A percentile compares a stretch with the other conserved stretches of the same genome.
phyloP scores from a whole-genome alignment of 2,113 vertebrate genomes.

The Sturnus vulgaris region DNA sequence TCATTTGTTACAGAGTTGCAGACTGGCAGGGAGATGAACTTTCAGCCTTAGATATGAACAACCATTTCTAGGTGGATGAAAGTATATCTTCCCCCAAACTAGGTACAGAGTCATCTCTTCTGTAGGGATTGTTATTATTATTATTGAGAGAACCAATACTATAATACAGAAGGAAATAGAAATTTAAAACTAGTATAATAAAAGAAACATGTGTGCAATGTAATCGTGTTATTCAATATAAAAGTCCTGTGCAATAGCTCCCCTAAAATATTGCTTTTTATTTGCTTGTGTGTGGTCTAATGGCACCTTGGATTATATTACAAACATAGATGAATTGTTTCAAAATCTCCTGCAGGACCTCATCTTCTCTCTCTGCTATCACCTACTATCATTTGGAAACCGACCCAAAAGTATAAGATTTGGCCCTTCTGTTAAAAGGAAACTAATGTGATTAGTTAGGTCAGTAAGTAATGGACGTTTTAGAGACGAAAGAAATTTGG shows the following conservation, averaged over 20 bases:
- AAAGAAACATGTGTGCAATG: neutral
- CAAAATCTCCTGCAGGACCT: neutral
- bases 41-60: neutral
- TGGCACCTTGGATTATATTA: neutral
- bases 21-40: neutral
- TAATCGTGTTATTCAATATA: neutral
- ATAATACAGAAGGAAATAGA: neutral
- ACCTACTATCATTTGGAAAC: neutral
- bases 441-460: neutral
- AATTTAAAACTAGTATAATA: neutral
- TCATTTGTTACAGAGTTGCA: neutral
- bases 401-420: neutral
- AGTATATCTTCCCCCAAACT: neutral
- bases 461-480: neutral
- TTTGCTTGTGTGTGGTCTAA: constrained; percentile 38
- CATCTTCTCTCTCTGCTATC: neutral
- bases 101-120: neutral
- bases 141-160: neutral
- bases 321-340: neutral
- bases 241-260: neutral
- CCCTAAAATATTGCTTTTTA: neutral
- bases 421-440: neutral
- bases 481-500: neutral
- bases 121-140: neutral
- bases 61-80: neutral